Evolutionary conservation across 2,888 invertebrate genomes (phyloP), one percentile per base, ranked within the genome.

Genomic region (Stenichneumon culpator): DNA sequence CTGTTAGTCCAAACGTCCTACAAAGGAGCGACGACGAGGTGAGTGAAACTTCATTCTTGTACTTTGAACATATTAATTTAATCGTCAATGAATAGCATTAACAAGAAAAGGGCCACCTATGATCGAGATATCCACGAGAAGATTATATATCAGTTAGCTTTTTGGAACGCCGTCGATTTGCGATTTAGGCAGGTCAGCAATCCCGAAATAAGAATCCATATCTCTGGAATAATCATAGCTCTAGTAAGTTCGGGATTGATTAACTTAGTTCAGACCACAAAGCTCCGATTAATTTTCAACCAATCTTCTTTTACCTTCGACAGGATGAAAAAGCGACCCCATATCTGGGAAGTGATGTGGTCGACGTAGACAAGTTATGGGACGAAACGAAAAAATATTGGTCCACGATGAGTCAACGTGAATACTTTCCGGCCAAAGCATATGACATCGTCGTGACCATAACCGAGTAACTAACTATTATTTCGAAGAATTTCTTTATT

Each of bases 181-280:
- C 32, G 32, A 32, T 32, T 32, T 5, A 32, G 32, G 4, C 5
- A 32, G 32, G 36, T 80, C 28, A 25, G 25, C 11, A 54, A 65
- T 80, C 80, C 80, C 4, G 32, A 54, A 52, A 22, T 73, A 6
- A 72, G 80, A 50, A 32, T 80, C 0, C 72, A 54, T 3, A 80
- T 80, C 4, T 47, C 80, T 11, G 80, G 67, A 7, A 50, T 80
- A n/a, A 25, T 80, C 14, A 65, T 80, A 39, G 77, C 67, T 39
- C 50, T 19, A 22, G 77, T 77, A 54, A 36, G 65, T 44, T 32
- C 25, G 14, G 25, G 14, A 68, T 68, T 32, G 5, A 32, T 32
- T 6, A 6, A 32, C 5, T 5, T 32, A 32, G 32, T 32, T 32
- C 0, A 32, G 32, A 4, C 6, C 32, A 3, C 0, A 32, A 32